Conservation (phyloP, 35 echinoderm and acorn worm genomes). For the Strongylocentrotus purpuratus region DNA sequence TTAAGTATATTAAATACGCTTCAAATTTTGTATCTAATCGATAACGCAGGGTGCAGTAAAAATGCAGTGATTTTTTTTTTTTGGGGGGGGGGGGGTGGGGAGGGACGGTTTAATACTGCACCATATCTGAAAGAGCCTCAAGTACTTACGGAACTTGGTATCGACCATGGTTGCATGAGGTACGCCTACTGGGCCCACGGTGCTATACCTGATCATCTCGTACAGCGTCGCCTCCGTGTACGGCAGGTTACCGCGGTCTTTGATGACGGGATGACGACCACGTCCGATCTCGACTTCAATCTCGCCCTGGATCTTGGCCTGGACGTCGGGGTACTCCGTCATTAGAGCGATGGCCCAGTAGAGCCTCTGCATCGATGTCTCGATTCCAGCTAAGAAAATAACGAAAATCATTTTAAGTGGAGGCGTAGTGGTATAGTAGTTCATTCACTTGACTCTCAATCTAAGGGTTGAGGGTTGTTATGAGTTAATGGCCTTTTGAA, state of each 20-base stretch:
- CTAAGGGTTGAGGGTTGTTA: too few relatives aligned
- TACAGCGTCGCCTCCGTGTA: conserved; percentile 69
- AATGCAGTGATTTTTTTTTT: too few relatives aligned
- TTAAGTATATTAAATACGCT: too few relatives aligned
- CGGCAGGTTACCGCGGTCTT: conserved; percentile 39
- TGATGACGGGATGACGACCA: conserved; percentile 18
- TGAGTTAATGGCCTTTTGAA: too few relatives aligned
- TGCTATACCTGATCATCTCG: conserved; percentile 66
- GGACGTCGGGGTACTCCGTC: conserved; percentile 52
- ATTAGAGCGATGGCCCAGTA: conserved; percentile 48
- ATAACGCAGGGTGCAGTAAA: too few relatives aligned
- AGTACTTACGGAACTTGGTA: conserved; percentile 56
- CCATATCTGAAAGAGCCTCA: too few relatives aligned
- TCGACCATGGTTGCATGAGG: conserved; percentile 66
- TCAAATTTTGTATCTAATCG: too few relatives aligned
- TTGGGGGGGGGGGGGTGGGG: too few relatives aligned
- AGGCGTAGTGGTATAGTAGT: too few relatives aligned
- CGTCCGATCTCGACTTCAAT: conserved; percentile 44
- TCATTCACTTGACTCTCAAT: too few relatives aligned
- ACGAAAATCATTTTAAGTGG: too few relatives aligned
- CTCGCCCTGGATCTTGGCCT: conserved; percentile 44
- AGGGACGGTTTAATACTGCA: too few relatives aligned
- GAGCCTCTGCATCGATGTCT: conserved; percentile 49
- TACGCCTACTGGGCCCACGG: conserved; percentile 48
- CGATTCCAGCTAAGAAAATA: conserved; percentile 42